Base-by-base conservation (phyloP, 1,140 invertebrate species). In the Eubasilissa regina region DNA sequence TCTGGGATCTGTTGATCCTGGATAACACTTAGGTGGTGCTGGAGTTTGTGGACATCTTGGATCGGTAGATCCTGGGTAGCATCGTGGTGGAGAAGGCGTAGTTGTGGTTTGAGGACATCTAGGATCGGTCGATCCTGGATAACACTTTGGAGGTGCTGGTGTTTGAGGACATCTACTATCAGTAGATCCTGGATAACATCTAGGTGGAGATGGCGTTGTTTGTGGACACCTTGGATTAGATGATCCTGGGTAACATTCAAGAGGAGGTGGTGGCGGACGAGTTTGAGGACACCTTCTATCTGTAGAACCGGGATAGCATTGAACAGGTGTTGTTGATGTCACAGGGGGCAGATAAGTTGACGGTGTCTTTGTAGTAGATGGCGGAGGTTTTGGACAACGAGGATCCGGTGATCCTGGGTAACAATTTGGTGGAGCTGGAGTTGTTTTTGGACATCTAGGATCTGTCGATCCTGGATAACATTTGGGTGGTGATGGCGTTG, bases 361-460 rank as follows among this genome's bases (percentile, higher is more conserved):
- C 48, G 85, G 83, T 15, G 85, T 84, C 73, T 85, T 47, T 73
- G 56, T 84, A 81, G 10, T 13, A 0, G 48, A 51, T 51, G 11
- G 48, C 8, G 84, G 81, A 8, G 80, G 80, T 68, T 77, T 81
- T 15, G 85, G 84, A 80, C 88, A 90, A 7, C 87, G 66, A 12
- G 88, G 87, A 83, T 90, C 88, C 6, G 73, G 83, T 17, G 85
- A 85, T 48, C 84, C 85, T 12, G 85, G 85, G 73, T 83, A 85
- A 70, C 85, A 85, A 17, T 66, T 78, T 62, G 77, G 82, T 79
- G 81, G 79, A 48, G 83, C 72, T 48, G 81, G 79, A 10, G 81
- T 80, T 51, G 81, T 80, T 51, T 75, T 74, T 3, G 84, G 81
- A 66, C 85, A 88, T 53, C 85, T 80, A 8, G 85, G 84, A 83